Conservation (phyloP, 2,888 invertebrate species). For the Microctonus hyperodae region DNA sequence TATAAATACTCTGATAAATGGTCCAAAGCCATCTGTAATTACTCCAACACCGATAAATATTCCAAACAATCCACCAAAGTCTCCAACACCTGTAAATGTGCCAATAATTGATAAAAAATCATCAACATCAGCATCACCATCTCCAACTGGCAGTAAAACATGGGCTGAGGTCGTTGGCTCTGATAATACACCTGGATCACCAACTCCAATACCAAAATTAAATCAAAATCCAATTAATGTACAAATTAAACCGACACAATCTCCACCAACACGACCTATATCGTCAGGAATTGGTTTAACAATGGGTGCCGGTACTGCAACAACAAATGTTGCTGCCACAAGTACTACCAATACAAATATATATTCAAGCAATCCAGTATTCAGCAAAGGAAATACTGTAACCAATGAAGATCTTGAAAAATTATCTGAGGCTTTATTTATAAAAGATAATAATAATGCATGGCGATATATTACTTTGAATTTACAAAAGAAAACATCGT, state of each 20-base stretch:
- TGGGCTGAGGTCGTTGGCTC: slow-evolving; percentile 52
- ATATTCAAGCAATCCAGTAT: slow-evolving; percentile 56
- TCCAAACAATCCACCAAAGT: neutral
- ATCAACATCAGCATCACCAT: slow-evolving; percentile 17
- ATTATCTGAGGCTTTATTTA: slow-evolving; percentile 75
- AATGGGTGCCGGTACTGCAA: slow-evolving; percentile 41
- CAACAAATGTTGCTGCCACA: slow-evolving; percentile 26
- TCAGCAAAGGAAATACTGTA: slow-evolving; percentile 62
- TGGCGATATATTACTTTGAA: slow-evolving; percentile 75
- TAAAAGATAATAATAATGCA: slow-evolving; percentile 78
- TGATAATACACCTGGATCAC: slow-evolving; percentile 44
- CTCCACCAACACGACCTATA: slow-evolving; percentile 24
- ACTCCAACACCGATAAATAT: neutral
- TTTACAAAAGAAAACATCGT: slow-evolving; percentile 77
- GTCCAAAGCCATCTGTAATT: neutral
- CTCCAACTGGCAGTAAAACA: slow-evolving; percentile 41
- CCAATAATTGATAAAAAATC: slow-evolving; percentile 15
- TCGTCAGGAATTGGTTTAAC: slow-evolving; percentile 38
- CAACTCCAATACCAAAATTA: slow-evolving; percentile 40
- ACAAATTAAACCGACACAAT: slow-evolving; percentile 7
- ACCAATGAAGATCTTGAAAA: slow-evolving; percentile 72
- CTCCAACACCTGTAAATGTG: slow-evolving; percentile 3
- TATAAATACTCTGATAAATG: neutral
- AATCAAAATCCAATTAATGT: slow-evolving; percentile 30
- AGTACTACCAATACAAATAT: slow-evolving; percentile 30